phyloP scores from a whole-genome alignment of 2,113 vertebrate genomes.

The Rafetus swinhoei region DNA sequence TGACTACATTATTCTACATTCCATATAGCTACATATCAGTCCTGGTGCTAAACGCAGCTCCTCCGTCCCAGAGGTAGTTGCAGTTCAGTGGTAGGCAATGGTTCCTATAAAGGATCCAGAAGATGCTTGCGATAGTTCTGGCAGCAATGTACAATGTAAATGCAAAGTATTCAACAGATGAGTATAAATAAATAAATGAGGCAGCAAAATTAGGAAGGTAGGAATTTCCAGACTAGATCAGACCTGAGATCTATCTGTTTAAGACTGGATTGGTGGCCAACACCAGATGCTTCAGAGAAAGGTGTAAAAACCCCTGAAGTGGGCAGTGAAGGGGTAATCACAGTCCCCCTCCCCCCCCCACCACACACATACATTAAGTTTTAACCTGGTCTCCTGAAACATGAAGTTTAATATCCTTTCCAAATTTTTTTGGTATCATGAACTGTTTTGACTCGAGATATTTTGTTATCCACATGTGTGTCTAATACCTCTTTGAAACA shows the following conservation, averaged over 20 bases:
- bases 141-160: background rate
- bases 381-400: no score
- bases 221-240: background rate
- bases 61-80: accelerated
- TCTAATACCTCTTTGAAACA: background rate
- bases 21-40: accelerated
- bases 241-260: background rate
- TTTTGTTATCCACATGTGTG: background rate
- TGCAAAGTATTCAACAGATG: background rate
- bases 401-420: no score
- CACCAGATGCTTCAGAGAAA: no score
- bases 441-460: background rate
- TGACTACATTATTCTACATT: background rate
- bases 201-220: background rate
- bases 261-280: background rate
- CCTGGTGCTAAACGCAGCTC: background rate
- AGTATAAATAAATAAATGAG: background rate
- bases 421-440: background rate
- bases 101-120: background rate
- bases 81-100: background rate
- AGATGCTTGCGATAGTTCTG: background rate
- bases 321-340: no score
- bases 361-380: no score
- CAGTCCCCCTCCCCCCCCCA: no score
- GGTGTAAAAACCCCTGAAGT: no score